phyloP scores from a whole-genome alignment of 2,113 vertebrate genomes.

The mouse (Mus musculus) region DNA sequence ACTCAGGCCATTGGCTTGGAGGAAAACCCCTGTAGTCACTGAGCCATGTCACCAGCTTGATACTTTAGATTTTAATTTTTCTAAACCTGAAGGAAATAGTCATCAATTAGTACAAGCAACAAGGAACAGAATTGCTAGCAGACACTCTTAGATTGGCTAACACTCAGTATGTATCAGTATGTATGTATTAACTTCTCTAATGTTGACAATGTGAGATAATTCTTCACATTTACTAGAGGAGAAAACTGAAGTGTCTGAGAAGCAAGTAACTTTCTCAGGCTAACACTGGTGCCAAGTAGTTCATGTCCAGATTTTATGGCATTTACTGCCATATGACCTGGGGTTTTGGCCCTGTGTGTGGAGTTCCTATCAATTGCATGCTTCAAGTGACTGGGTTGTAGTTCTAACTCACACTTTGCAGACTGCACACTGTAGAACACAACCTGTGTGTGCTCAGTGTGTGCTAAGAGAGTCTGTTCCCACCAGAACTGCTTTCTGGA shows the following conservation, averaged over 20 bases:
- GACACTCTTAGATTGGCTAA: not conserved
- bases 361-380: not conserved
- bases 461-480: conserved; percentile 76
- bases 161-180: not conserved
- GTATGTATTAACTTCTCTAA: not conserved
- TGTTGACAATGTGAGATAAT: no score
- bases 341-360: not conserved
- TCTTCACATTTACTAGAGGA: not conserved
- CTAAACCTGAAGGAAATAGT: not conserved
- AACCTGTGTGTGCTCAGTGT: conserved; percentile 80
- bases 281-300: accelerated
- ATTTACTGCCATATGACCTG: not conserved
- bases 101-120: not conserved
- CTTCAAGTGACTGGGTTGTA: not conserved
- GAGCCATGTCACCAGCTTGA: not conserved
- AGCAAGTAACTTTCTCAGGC: not conserved
- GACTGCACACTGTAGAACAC: conserved; percentile 74
- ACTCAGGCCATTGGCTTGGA: not conserved
- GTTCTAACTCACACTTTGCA: not conserved
- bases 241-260: not conserved
- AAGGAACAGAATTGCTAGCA: not conserved
- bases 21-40: not conserved
- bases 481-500: conserved; percentile 83
- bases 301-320: not conserved
- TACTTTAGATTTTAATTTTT: not conserved